Evolutionary conservation across 2,888 invertebrate genomes (phyloP), one percentile per base, ranked within the genome.

Genomic region (Caenorhabditis drosophilae): DNA sequence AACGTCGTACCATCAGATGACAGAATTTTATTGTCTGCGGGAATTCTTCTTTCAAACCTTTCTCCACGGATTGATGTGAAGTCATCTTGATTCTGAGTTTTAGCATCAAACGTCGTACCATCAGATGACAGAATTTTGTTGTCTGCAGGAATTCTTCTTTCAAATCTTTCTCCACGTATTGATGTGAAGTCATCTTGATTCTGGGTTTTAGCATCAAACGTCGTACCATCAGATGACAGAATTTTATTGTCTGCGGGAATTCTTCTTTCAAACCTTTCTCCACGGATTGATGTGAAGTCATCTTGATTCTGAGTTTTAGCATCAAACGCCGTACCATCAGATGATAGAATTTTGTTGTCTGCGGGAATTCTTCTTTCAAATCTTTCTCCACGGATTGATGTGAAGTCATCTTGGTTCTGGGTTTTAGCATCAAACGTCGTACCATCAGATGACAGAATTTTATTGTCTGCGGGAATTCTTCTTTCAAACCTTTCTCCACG

Each of bases 381-480:
- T 11, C 44, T 12, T 15, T 44, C 44, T 11, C 44, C 44, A 44
- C 44, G 44, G n/a, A 44, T n/a, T 7, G 9, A 11, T 18, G 12
- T 18, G 44, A 22, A 44, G 22, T 44, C 44, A 18, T 44, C 44
- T 25, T 44, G 44, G n/a, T 44, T 44, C 25, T 44, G 44, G n/a
- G 44, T 44, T 22, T 22, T 44, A 7, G 44, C 22, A 15, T 22
- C 25, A n/a, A 44, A 44, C 15, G 44, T 16, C 6, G 38, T 25
- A 12, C 44, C 44, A 25, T 44, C 44, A 22, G 11, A 9, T 22
- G 6, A 11, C 6, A 44, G 18, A 15, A 23, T 44, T 11, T 23
- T 7, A 22, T n/a, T 44, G 44, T 44, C 44, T 7, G 15, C n/a
- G 4, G 44, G 44, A 12, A 18, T 44, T 18, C 18, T 9, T 6